Percentiles rank a stretch among this genome's conserved stretches.
These are phyloP conservation scores for Heptranchias perlo DNA, from an alignment of 2,113 vertebrate genomes.

Conservation along the genomic window DNA sequence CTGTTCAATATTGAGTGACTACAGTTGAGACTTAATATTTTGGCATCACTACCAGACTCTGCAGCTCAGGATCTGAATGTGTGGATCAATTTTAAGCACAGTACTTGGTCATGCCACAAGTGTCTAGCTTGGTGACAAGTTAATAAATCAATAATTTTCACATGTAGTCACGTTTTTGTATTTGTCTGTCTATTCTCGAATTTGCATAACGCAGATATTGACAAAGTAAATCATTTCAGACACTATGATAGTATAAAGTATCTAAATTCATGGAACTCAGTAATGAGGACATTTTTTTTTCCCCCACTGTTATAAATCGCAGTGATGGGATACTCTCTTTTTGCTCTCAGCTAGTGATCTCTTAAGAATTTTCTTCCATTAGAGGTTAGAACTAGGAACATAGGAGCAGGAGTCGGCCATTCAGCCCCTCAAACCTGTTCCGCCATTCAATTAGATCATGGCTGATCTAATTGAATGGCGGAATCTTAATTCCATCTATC, in stretches of 20 bases:
- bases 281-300: neutral
- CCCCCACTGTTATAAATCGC: neutral
- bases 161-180: neutral
- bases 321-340: neutral
- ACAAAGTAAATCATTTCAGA: neutral
- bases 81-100: neutral
- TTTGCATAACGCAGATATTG: neutral
- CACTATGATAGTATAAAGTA: neutral
- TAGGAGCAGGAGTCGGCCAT: no score
- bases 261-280: neutral
- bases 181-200: neutral
- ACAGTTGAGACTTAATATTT: neutral
- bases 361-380: neutral
- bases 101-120: neutral
- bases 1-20: neutral
- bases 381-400: neutral
- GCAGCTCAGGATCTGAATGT: neutral
- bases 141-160: neutral
- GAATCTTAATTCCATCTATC: no score
- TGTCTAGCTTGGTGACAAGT: neutral
- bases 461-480: no score
- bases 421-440: no score
- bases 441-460: no score
- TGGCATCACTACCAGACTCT: neutral
- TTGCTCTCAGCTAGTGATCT: neutral